Evolutionary conservation across 2,797 vertebrate species (phyloP), one percentile per base, ranked within the genome.

Genomic region (Chromobotia macracanthus): DNA sequence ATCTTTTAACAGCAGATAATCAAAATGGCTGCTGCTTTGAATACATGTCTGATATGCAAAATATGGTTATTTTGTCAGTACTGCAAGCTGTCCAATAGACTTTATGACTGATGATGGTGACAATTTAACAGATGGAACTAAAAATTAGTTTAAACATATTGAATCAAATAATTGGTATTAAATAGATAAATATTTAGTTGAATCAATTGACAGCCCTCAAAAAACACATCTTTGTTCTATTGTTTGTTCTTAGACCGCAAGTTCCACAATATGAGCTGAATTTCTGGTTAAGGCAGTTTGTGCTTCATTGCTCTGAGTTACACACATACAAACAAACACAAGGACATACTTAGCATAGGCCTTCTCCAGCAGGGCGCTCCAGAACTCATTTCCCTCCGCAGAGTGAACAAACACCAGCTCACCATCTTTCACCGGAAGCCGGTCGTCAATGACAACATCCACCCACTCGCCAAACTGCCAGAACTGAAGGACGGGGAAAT

Each of bases 381-480:
- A 96, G 90, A 96, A 96, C 85, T 96, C 94, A 0, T 44, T 89
- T 9, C 94, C 94, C 35, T 98, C 95, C 0, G 88, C 95, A 0
- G 97, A 99, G 85, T 97, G 96, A 53, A 98, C 95, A 0, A 98
- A 99, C 80, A 98, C 70, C 85, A 98, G 92, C 88, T 96, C 83
- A 6, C 93, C 93, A 0, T 96, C 89, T 90, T 93, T 97, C 72
- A 91, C 94, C 0, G 97, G 96, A 79, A 99, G 91, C 23, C 93
- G 87, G 89, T 99, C 96, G 0, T 98, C 97, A 11, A 99, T 91
- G 72, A 98, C 96, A 4, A 98, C 95, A 0, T 98, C 96, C 89
- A 97, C 92, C 97, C 96, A 98, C 87, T 97, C 96, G 0, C 96
- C 96, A 0, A 92, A 98, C 92, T 98, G 97, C 97, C 97, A 99